phyloP scores from a whole-genome alignment of 2,113 vertebrate genomes.

The Balaeniceps rex region DNA sequence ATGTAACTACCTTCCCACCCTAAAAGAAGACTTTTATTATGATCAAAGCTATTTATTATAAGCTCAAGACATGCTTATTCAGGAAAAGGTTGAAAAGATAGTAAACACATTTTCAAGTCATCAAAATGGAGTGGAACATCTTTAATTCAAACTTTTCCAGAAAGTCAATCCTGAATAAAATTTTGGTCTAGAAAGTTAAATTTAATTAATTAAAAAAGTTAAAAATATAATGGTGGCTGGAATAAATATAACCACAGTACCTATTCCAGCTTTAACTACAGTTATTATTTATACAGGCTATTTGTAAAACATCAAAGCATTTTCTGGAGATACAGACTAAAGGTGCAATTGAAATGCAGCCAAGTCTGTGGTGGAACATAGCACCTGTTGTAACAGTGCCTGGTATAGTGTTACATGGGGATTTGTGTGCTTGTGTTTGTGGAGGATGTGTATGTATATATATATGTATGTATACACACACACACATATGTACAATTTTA shows the following conservation, averaged over 20 bases:
- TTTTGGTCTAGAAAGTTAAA: neutral
- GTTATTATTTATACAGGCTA: neutral
- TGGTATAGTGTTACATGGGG: neutral
- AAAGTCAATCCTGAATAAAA: neutral
- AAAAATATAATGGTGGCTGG: neutral
- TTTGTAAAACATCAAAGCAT: slow-evolving; percentile 14
- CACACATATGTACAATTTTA: neutral
- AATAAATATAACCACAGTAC: neutral
- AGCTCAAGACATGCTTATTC: neutral
- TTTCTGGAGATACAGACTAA: neutral
- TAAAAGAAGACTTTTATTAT: neutral
- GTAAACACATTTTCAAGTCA: neutral
- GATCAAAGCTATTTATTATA: neutral
- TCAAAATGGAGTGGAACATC: neutral
- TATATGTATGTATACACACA: neutral
- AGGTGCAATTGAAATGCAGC: neutral
- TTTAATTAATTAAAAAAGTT: neutral
- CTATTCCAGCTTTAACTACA: neutral
- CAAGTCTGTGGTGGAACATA: neutral
- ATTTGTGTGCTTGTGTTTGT: neutral
- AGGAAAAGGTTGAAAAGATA: neutral
- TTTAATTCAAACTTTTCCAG: neutral
- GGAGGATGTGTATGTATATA: neutral
- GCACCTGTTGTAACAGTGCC: neutral
- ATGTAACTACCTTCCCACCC: neutral